phyloP scores from a whole-genome alignment of 2,888 invertebrate genomes.

The Campaea margaritaria region DNA sequence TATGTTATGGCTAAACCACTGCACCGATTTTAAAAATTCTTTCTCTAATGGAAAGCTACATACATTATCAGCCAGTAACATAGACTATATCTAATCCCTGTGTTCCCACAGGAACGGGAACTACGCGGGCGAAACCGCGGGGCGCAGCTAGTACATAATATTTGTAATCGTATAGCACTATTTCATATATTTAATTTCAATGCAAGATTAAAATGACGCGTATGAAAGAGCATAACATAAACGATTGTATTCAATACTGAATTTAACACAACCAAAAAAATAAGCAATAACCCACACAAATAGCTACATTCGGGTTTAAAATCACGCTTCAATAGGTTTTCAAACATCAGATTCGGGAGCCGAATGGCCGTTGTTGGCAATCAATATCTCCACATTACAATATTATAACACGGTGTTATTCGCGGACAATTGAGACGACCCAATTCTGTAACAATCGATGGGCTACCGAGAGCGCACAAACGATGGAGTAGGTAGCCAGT shows the following conservation, averaged over 20 bases:
- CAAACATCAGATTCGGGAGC: slow-evolving; percentile 56
- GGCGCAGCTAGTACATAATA: too few species aligned
- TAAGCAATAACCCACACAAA: slow-evolving; percentile 37
- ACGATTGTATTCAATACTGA: slow-evolving; percentile 17
- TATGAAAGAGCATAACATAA: not conserved
- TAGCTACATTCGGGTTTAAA: slow-evolving; percentile 47
- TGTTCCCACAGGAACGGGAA: too few species aligned
- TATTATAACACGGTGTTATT: slow-evolving; percentile 57
- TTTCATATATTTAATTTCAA: not conserved
- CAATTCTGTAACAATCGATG: slow-evolving; percentile 61
- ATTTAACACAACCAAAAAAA: slow-evolving; percentile 29
- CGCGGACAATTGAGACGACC: slow-evolving; percentile 69
- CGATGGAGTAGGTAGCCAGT: slow-evolving; percentile 5
- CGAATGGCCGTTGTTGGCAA: slow-evolving; percentile 50
- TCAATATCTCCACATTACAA: slow-evolving; percentile 57
- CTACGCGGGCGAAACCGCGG: too few species aligned
- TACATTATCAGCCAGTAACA: too few species aligned
- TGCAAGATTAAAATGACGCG: not conserved
- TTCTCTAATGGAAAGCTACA: too few species aligned
- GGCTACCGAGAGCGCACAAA: slow-evolving; percentile 56
- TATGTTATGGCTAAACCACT: too few species aligned
- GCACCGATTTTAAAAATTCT: too few species aligned
- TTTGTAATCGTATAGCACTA: too few species aligned
- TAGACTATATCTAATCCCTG: too few species aligned
- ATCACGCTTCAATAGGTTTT: slow-evolving; percentile 55